Evolutionary conservation across 2,888 invertebrate genomes (phyloP), one percentile per base, ranked within the genome.

Genomic region (Papilio protenor): DNA sequence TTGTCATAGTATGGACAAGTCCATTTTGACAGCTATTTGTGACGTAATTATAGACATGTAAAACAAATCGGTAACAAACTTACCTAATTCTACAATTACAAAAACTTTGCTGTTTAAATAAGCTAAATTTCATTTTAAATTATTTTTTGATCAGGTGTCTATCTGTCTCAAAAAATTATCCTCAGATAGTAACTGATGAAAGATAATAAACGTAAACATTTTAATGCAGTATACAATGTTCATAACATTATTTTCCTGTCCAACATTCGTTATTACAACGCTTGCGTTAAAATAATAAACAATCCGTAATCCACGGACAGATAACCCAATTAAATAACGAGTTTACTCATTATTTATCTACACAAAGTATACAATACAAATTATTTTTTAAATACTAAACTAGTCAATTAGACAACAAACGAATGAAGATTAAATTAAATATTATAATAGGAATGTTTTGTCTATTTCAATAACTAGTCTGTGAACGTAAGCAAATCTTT

Each of bases 241-340:
- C 40, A 45, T 45, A 70, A 77, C 5, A 59, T 61, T 73, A 71
- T 77, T 73, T 59, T 57, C 52, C 45, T 64, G 69, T 55, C 21
- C 21, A 40, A 73, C 66, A 73, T 77, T 77, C 73, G 66, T 77
- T 73, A 59, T 59, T 55, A 57, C 23, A 55, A 27, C 21, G 45
- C 52, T 64, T 75, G 33, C 69, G 69, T 66, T 52, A 61, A 66
- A 61, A 72, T 69, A 73, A 74, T 23, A 59, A 33, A 77, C 73
- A 57, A 69, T 11, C 49, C 70, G 72, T 74, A 74, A 74, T 77
- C 77, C 74, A 52, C 69, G 18, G 16, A 27, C 77, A 73, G 77
- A 77, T 77, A 77, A 77, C 77, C 77, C 69, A 77, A 70, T 77
- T 77, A 74, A 77, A 72, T 77, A 77, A 77, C 64, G 52, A 77